phyloP scores from a whole-genome alignment of 2,113 vertebrate species.

The Engystomops pustulosus region DNA sequence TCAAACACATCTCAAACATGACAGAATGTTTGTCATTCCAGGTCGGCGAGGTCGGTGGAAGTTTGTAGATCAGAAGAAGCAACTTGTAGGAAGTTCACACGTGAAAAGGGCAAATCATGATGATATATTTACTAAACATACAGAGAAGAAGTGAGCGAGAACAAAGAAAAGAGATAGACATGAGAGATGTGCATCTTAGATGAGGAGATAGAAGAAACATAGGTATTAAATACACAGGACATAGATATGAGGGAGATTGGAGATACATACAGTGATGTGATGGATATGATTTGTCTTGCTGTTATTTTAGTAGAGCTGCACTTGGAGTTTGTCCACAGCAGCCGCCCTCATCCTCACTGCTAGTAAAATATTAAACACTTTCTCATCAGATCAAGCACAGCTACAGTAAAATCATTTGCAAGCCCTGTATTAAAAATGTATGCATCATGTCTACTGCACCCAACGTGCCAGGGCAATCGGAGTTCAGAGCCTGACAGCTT shows the following conservation, averaged over 20 bases:
- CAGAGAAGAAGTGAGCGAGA: background rate
- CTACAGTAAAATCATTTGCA: slow-evolving; percentile 39
- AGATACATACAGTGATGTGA: background rate
- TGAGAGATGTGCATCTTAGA: background rate
- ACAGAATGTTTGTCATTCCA: slow-evolving; percentile 30
- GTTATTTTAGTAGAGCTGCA: background rate
- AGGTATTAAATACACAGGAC: background rate
- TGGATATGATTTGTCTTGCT: background rate
- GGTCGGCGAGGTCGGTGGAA: slow-evolving; percentile 38
- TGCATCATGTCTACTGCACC: background rate
- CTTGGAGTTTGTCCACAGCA: background rate
- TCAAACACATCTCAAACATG: slow-evolving; percentile 30
- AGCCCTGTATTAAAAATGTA: slow-evolving; percentile 52
- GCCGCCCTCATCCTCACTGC: background rate
- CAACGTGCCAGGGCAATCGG: slow-evolving; percentile 26
- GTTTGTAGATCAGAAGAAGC: slow-evolving; percentile 22
- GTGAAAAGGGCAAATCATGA: background rate
- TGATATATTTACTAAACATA: slow-evolving; percentile 23
- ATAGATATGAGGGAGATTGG: background rate
- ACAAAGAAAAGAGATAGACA: background rate
- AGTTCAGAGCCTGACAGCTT: slow-evolving; percentile 42
- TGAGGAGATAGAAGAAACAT: background rate
- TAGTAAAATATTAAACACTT: slow-evolving; percentile 49
- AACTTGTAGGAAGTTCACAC: background rate
- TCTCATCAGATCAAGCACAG: slow-evolving; percentile 56